Percentiles rank a stretch among this genome's conserved stretches.
These are phyloP conservation scores for Ganaspis sp. DNA, from an alignment of 1,140 invertebrate genomes.

Conservation along the genomic window DNA sequence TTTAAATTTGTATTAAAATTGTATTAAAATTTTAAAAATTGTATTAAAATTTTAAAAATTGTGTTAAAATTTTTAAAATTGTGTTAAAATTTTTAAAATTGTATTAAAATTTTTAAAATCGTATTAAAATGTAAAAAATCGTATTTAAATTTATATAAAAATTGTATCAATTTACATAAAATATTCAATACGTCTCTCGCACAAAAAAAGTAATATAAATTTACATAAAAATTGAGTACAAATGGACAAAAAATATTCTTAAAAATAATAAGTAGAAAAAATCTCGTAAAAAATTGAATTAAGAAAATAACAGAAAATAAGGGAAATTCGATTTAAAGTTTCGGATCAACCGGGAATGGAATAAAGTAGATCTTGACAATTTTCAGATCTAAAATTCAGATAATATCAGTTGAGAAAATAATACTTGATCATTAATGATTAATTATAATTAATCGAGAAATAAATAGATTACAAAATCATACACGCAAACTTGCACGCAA, in stretches of 20 bases:
- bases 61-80: too few species aligned
- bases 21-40: too few species aligned
- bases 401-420: not conserved
- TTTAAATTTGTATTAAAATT: too few species aligned
- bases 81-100: too few species aligned
- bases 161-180: too few species aligned
- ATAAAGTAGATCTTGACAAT: not conserved
- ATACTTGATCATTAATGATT: constrained; percentile 5
- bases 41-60: too few species aligned
- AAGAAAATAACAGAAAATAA: not conserved
- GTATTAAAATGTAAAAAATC: too few species aligned
- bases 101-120: too few species aligned
- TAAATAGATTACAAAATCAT: constrained; percentile 26
- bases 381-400: not conserved
- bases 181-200: too few species aligned
- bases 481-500: constrained; percentile 36
- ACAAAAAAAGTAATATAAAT: too few species aligned
- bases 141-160: too few species aligned
- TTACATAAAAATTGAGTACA: not conserved
- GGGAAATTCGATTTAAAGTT: not conserved
- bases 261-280: not conserved
- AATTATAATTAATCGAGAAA: not conserved
- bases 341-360: not conserved
- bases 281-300: not conserved
- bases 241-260: not conserved